Evolutionary conservation across 2,888 invertebrate genomes (phyloP), one percentile per base, ranked within the genome.

Genomic region (Dilophus febrilis): DNA sequence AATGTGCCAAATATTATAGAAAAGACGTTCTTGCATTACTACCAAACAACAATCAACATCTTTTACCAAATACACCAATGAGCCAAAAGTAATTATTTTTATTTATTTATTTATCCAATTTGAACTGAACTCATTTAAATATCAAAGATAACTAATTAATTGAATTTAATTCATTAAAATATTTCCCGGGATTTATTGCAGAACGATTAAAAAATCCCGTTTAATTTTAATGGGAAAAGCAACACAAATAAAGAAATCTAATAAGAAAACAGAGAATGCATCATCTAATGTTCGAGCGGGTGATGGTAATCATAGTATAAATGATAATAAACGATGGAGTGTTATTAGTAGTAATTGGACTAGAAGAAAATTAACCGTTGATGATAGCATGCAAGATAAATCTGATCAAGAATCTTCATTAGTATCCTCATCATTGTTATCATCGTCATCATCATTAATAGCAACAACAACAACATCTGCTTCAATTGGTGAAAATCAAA

Each of bases 21-120:
- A 71, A 70, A 61, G 73, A 74, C 52, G 67, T 77, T 40, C 62
- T 71, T 40, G 66, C 69, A 50, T 62, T 53, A 33, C 47, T 78
- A 49, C 74, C 77, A 18, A 70, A 69, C 49, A 67, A 68, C 46
- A 57, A 22, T 22, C 22, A 22, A 22, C 4, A 22, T 22, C 22
- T 64, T 44, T 58, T 74, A 40, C 68, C 70, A 26, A 70, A 68
- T 51, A 72, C 71, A 40, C 70, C 72, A 44, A 59, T 65, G 59
- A 64, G 71, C 58, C 59, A 63, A 42, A 70, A 74, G 75, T 76
- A 67, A 67, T 74, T 67, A 22, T 39, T 50, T 34, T 17, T 17
- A 3, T 35, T n/a, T 18, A 14, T 3, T 31, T 13, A 29, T 29
- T n/a, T 35, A 35, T n/a, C n/a, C n/a, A n/a, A n/a, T n/a, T n/a